phyloP scores from a whole-genome alignment of 2,113 vertebrate species.

The Hydrochoerus hydrochaeris region DNA sequence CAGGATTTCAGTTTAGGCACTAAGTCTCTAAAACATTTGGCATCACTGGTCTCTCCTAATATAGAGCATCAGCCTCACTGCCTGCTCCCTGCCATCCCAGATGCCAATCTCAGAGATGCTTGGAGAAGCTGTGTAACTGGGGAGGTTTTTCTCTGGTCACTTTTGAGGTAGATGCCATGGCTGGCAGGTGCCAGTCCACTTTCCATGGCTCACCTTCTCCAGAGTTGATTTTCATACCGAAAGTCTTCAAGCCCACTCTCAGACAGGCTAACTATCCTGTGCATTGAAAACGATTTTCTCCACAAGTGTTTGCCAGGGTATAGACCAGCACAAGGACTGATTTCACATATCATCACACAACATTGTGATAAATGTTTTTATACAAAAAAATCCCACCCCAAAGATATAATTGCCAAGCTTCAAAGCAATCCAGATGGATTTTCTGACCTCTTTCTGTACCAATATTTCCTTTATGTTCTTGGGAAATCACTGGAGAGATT shows the following conservation, averaged over 20 bases:
- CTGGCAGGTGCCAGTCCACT: neutral
- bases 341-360: neutral
- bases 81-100: neutral
- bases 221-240: neutral
- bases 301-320: neutral
- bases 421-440: constrained; percentile 75
- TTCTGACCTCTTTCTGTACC: constrained; percentile 78
- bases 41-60: neutral
- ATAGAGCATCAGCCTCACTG: neutral
- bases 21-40: neutral
- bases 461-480: constrained; percentile 69
- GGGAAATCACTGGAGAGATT: constrained; percentile 78
- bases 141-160: neutral
- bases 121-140: neutral
- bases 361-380: constrained; percentile 21
- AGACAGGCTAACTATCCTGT: neutral
- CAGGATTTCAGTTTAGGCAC: neutral
- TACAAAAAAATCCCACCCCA: neutral
- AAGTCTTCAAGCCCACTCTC: neutral
- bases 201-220: neutral
- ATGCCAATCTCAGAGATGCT: neutral
- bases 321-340: neutral
- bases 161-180: too few relatives aligned
- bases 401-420: constrained; percentile 9
- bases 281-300: neutral